Percentiles rank a stretch among this genome's conserved stretches.
These are phyloP conservation scores for Pediacus dermestoides DNA, from an alignment of 2,888 invertebrate genomes.

Conservation along the genomic window DNA sequence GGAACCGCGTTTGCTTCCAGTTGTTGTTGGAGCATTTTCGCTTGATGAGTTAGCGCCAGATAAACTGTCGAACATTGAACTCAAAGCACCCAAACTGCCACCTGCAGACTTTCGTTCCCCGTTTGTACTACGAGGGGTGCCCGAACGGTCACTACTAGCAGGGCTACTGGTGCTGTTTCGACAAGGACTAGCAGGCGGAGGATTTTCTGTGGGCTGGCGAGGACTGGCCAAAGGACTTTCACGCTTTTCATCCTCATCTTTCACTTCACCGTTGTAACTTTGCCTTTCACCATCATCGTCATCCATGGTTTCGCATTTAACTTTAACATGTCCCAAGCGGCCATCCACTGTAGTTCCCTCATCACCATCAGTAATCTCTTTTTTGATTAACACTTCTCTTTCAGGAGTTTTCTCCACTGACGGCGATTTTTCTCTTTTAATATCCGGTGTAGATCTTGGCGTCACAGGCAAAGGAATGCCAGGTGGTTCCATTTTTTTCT, in stretches of 20 bases:
- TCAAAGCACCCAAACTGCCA: slow-evolving; percentile 76
- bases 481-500: slow-evolving; percentile 65
- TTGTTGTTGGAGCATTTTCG: slow-evolving; percentile 34
- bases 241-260: slow-evolving; percentile 44
- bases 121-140: slow-evolving; percentile 67
- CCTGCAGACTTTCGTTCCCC: slow-evolving; percentile 56
- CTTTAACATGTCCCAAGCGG: slow-evolving; percentile 47
- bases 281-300: slow-evolving; percentile 45
- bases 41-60: slow-evolving; percentile 56
- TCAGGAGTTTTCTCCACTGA: slow-evolving; percentile 48
- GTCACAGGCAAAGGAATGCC: slow-evolving; percentile 57
- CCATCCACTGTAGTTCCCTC: slow-evolving; percentile 46
- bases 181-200: slow-evolving; percentile 58
- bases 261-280: slow-evolving; percentile 43
- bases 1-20: slow-evolving; percentile 63
- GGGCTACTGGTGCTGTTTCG: slow-evolving; percentile 65
- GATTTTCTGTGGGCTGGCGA: slow-evolving; percentile 41
- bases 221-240: slow-evolving; percentile 46
- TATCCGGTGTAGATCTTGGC: slow-evolving; percentile 68
- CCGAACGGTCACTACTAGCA: slow-evolving; percentile 72
- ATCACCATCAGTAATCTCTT: slow-evolving; percentile 43
- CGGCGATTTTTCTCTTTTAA: slow-evolving; percentile 54
- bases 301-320: slow-evolving; percentile 41
- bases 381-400: slow-evolving; percentile 46
- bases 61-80: slow-evolving; percentile 86